Percentiles rank a stretch among this genome's conserved stretches.
Evolutionary conservation across 2,113 vertebrate genomes (phyloP).

Genomic region (Prolemur simus): DNA sequence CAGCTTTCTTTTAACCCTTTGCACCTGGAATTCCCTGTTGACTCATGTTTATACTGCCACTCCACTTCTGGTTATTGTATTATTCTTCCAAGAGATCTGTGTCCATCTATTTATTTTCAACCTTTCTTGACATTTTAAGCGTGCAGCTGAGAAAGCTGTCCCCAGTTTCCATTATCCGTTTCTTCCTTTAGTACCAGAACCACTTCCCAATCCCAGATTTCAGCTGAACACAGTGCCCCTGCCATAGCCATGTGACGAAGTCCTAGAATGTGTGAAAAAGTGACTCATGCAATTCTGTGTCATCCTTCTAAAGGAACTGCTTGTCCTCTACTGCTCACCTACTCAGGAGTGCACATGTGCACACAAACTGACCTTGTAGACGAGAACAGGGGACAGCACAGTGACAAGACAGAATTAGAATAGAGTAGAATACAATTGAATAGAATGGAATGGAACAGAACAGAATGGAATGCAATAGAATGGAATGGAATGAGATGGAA

Average conservation of each 20-base stretch:
- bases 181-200: neutral
- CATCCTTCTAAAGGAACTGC: fast-evolving
- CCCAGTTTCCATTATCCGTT: neutral
- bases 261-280: neutral
- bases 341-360: neutral
- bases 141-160: neutral
- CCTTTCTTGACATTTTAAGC: neutral
- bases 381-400: neutral
- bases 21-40: neutral
- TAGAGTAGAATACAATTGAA: no score
- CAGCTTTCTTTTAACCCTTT: neutral
- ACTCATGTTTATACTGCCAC: fast-evolving
- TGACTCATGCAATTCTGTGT: fast-evolving
- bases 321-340: neutral
- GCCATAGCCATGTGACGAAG: neutral
- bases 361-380: neutral
- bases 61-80: neutral
- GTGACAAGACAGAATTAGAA: neutral
- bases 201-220: neutral
- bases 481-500: no score
- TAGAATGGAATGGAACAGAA: no score
- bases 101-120: neutral
- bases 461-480: no score
- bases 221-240: neutral
- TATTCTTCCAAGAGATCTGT: neutral